Evolutionary conservation across 2,888 invertebrate genomes (phyloP).

Genomic region (Xylocampa areola): DNA sequence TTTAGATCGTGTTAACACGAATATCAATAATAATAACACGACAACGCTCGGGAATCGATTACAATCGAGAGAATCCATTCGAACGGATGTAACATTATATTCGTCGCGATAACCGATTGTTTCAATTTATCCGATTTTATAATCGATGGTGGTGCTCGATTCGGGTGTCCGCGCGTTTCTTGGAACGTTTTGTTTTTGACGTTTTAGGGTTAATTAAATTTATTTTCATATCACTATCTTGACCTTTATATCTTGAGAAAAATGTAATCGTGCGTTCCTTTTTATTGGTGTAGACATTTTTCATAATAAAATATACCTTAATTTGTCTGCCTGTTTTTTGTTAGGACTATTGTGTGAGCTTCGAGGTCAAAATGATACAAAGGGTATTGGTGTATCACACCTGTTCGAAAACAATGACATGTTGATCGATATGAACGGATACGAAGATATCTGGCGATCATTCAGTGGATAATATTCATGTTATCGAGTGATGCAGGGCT

Average conservation of each 20-base stretch:
- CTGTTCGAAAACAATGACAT: constrained; percentile 1
- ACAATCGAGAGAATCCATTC: constrained; percentile 63
- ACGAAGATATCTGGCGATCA: not conserved
- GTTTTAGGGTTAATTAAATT: constrained; percentile 64
- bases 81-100: constrained; percentile 69
- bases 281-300: constrained; percentile 51
- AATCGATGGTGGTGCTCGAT: constrained; percentile 59
- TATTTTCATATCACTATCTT: constrained; percentile 59
- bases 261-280: constrained; percentile 49
- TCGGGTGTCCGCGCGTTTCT: constrained; percentile 54
- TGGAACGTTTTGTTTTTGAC: constrained; percentile 59
- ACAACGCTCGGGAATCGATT: constrained; percentile 67
- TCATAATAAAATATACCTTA: constrained; percentile 32
- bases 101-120: constrained; percentile 67
- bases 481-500: not conserved
- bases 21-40: constrained; percentile 67
- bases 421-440: not conserved
- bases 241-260: constrained; percentile 56
- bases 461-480: not conserved
- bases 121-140: constrained; percentile 66
- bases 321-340: constrained; percentile 18
- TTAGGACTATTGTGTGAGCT: not conserved
- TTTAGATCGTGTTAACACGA: constrained; percentile 64
- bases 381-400: not conserved
- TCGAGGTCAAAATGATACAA: not conserved